Evolutionary conservation across 2,113 vertebrate genomes (phyloP).

Genomic region (Otis tarda): DNA sequence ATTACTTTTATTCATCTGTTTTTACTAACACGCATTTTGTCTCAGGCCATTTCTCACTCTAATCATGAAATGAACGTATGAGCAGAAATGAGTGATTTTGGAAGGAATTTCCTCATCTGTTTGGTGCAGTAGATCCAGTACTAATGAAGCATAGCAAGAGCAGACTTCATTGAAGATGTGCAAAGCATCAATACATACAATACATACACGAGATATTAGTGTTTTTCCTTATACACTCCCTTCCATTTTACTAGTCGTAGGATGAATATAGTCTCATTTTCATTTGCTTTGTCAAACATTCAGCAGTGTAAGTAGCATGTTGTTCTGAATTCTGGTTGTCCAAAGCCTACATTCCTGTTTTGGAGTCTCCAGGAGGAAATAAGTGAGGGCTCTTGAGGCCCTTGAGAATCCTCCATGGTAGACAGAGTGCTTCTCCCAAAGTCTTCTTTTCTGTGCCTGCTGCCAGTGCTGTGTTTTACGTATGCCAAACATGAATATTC

Average conservation of each 20-base stretch:
- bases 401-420: not conserved
- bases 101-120: not conserved
- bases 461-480: not conserved
- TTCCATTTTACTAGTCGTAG: not conserved
- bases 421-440: not conserved
- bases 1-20: not conserved
- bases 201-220: not conserved
- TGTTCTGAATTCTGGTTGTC: not conserved
- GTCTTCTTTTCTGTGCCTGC: not conserved
- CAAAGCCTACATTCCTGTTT: not conserved
- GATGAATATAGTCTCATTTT: not conserved
- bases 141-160: not conserved
- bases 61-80: not conserved
- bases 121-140: not conserved
- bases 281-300: not conserved
- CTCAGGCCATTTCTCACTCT: not conserved
- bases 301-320: not conserved
- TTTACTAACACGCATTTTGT: not conserved
- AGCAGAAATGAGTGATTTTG: not conserved
- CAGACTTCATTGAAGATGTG: not conserved
- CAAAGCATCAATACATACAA: not conserved
- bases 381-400: not conserved
- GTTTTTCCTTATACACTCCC: not conserved
- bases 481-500: not conserved
- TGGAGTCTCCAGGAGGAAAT: not conserved